Evolutionary conservation across 1,140 invertebrate species (phyloP).

Genomic region (Aporrectodea caliginosa): DNA sequence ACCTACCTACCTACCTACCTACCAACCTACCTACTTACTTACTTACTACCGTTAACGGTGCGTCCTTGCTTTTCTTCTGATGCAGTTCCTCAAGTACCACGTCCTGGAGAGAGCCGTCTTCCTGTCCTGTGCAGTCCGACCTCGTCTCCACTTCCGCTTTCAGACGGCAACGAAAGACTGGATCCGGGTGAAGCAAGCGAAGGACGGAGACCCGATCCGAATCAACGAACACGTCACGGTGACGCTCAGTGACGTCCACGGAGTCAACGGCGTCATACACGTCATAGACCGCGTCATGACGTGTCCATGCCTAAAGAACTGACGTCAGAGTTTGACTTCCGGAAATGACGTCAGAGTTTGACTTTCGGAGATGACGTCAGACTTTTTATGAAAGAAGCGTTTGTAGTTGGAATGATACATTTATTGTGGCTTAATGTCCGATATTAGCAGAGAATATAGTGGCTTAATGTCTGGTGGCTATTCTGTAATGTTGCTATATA

Average conservation of each 20-base stretch:
- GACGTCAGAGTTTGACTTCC: not conserved
- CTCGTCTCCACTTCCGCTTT: conserved; percentile 14
- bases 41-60: too few relatives aligned
- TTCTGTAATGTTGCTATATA: too few relatives aligned
- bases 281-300: conserved; percentile 59
- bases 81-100: conserved; percentile 25
- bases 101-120: not conserved
- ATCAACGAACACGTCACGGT: conserved; percentile 38
- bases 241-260: conserved; percentile 44
- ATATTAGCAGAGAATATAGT: too few relatives aligned
- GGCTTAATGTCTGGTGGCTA: too few relatives aligned
- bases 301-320: conserved; percentile 23
- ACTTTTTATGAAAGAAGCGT: too few relatives aligned
- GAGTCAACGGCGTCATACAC: conserved; percentile 53
- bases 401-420: too few relatives aligned
- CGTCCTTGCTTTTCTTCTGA: too few relatives aligned
- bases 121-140: not conserved
- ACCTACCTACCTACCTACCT: too few relatives aligned
- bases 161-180: conserved; percentile 12
- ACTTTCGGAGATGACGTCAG: too few relatives aligned
- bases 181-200: conserved; percentile 5
- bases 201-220: conserved; percentile 16
- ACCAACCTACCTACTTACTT: too few relatives aligned
- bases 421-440: too few relatives aligned
- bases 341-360: not conserved